Evolutionary conservation across 2,797 vertebrate species (phyloP).

Genomic region (Cryptoprocta ferox): DNA sequence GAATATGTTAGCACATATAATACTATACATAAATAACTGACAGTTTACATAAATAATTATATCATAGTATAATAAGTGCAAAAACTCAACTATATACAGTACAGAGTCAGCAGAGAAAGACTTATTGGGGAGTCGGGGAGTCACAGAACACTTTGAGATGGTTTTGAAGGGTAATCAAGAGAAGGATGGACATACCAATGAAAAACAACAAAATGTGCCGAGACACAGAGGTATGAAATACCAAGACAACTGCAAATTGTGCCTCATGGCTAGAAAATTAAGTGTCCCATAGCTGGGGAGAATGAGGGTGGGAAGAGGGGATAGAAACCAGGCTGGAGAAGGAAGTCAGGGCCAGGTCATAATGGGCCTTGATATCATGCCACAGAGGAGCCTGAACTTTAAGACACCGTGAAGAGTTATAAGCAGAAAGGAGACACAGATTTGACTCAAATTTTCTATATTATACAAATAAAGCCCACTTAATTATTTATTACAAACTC

Average conservation of each 20-base stretch:
- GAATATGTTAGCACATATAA: neutral
- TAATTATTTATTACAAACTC: neutral
- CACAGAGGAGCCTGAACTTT: neutral
- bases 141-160: neutral
- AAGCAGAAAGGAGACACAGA: neutral
- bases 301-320: neutral
- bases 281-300: neutral
- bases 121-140: neutral
- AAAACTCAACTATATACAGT: neutral
- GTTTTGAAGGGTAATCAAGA: neutral
- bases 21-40: neutral
- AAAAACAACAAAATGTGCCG: neutral
- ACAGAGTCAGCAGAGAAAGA: neutral
- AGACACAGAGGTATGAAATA: neutral
- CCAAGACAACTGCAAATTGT: neutral
- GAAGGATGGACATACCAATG: neutral
- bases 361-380: neutral
- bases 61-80: neutral
- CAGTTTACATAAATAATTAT: neutral
- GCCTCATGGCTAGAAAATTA: neutral
- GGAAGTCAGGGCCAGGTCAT: neutral
- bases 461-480: neutral
- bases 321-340: neutral
- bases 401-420: neutral
- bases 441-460: neutral